Evolutionary conservation across 2,888 invertebrate species (phyloP).

Genomic region (Pachymerium ferrugineum): DNA sequence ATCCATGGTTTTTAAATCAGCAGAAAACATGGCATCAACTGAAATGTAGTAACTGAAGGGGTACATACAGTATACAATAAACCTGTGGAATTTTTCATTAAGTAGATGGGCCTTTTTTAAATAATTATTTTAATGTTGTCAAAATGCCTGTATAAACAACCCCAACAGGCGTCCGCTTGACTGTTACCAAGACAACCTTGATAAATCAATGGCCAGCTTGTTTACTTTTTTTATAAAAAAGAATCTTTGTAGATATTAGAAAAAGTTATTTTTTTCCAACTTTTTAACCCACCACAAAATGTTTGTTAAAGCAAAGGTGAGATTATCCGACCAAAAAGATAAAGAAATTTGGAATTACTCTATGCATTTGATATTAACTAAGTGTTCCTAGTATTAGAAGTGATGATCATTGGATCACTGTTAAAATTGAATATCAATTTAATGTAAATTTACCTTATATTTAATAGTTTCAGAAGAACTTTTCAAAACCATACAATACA

Average conservation of each 20-base stretch:
- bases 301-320: too few relatives aligned
- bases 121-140: not conserved
- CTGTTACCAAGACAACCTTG: not conserved
- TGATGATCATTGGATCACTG: too few relatives aligned
- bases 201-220: not conserved
- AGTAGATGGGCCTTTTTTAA: not conserved
- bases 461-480: too few relatives aligned
- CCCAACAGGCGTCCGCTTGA: not conserved
- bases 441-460: too few relatives aligned
- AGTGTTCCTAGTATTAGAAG: too few relatives aligned
- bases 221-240: not conserved
- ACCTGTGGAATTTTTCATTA: slow-evolving; percentile 11
- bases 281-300: too few relatives aligned
- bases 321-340: too few relatives aligned
- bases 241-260: not conserved
- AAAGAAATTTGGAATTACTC: too few relatives aligned
- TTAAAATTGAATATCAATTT: too few relatives aligned
- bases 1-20: slow-evolving; percentile 32
- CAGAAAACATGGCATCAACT: slow-evolving; percentile 15
- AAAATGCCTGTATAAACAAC: not conserved
- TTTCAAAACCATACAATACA: too few relatives aligned
- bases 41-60: not conserved
- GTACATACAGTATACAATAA: not conserved
- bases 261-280: too few relatives aligned
- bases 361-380: too few relatives aligned